Conservation (phyloP, 2,113 vertebrate genomes). For the Peucedramus taeniatus region DNA sequence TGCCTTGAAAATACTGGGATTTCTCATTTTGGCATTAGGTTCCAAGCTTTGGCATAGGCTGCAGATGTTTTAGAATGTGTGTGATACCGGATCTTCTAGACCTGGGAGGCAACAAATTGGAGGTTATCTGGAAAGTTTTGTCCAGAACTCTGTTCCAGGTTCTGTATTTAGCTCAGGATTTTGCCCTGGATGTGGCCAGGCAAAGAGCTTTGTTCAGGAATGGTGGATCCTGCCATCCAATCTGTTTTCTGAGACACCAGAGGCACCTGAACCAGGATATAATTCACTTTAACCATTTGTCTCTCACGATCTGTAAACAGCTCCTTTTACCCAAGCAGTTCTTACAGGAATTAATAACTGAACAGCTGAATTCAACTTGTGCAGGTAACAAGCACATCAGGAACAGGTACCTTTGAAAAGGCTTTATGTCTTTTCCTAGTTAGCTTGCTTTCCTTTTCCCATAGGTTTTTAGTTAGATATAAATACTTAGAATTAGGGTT, state of each 20-base stretch:
- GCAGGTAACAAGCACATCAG: rapidly evolving
- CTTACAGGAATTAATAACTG: not conserved
- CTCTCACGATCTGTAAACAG: not conserved
- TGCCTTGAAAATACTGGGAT: not conserved
- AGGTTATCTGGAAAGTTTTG: not conserved
- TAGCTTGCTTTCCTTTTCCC: not conserved
- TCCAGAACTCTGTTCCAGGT: not conserved
- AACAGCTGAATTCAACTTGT: not conserved
- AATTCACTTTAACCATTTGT: not conserved
- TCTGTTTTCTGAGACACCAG: not conserved
- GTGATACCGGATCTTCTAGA: not conserved
- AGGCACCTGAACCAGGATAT: no score
- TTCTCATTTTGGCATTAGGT: not conserved
- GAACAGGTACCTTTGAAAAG: not conserved
- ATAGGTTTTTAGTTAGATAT: not conserved
- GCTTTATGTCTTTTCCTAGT: not conserved
- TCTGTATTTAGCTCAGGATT: not conserved
- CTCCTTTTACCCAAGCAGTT: not conserved
- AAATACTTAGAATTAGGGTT: not conserved
- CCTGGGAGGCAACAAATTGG: not conserved
- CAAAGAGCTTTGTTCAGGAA: rapidly evolving
- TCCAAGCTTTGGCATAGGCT: not conserved
- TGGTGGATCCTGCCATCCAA: not conserved
- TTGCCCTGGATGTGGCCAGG: not conserved
- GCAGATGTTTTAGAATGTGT: not conserved